Conservation (phyloP, 2,797 vertebrate genomes). For the Enteromius thamalakanensis region DNA sequence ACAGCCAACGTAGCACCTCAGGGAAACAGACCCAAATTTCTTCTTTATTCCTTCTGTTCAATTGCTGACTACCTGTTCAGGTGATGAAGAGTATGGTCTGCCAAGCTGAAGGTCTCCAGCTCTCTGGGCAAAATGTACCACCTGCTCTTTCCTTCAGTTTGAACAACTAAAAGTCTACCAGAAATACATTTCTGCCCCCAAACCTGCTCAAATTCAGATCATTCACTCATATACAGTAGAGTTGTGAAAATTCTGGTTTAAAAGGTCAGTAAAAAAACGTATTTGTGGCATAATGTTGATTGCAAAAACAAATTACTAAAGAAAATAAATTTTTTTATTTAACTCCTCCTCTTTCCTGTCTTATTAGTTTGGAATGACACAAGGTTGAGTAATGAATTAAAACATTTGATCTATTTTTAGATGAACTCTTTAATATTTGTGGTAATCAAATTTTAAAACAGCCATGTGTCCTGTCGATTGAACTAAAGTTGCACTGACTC, state of each 20-base stretch:
- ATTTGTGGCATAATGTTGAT: constrained; percentile 34
- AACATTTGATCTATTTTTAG: neutral
- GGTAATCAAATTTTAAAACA: neutral
- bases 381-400: neutral
- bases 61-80: constrained; percentile 39
- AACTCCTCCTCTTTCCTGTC: too few species aligned
- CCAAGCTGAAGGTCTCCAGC: constrained; percentile 7
- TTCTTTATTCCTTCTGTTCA: constrained; percentile 32
- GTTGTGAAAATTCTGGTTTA: constrained; percentile 54
- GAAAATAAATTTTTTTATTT: too few species aligned
- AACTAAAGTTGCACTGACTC: neutral
- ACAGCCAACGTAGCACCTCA: constrained; percentile 13
- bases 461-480: neutral
- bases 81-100: constrained; percentile 18
- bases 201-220: constrained; percentile 58
- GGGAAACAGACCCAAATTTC: constrained; percentile 26
- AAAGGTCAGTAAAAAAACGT: constrained; percentile 9
- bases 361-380: neutral
- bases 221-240: constrained; percentile 61
- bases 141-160: constrained; percentile 31
- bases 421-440: neutral
- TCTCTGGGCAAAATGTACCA: constrained; percentile 30
- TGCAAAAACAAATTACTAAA: neutral
- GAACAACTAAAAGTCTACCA: constrained; percentile 21
- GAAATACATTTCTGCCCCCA: constrained; percentile 23